phyloP scores from a whole-genome alignment of 2,113 vertebrate species.

The Salvelinus alpinus region DNA sequence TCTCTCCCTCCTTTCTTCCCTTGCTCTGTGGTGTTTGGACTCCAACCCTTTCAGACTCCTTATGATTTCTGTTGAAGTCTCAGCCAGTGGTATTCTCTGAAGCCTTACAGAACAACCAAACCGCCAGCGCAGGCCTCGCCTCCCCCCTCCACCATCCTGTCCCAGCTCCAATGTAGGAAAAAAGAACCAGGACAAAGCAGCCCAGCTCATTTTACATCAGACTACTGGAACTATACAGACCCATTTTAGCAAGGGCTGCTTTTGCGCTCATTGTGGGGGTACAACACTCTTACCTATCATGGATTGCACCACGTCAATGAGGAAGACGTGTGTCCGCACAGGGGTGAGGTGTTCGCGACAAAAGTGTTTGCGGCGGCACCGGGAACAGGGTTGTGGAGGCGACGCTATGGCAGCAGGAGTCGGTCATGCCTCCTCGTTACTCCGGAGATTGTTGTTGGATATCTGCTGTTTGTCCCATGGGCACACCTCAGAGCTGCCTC shows the following conservation, averaged over 20 bases:
- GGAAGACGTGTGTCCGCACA: neutral
- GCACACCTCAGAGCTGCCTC: neutral
- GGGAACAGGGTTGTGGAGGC: neutral
- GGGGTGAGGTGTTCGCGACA: neutral
- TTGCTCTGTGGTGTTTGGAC: constrained; percentile 45
- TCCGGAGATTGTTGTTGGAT: neutral
- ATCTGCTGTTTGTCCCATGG: neutral
- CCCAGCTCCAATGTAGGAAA: neutral
- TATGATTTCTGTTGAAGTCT: constrained; percentile 47
- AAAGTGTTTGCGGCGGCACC: neutral
- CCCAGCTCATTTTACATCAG: constrained; percentile 24
- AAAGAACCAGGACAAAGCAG: constrained; percentile 2
- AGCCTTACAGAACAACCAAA: constrained; percentile 38
- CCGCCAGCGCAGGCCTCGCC: constrained; percentile 20
- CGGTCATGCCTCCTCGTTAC: neutral
- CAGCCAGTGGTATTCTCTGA: constrained; percentile 49
- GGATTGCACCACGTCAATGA: neutral
- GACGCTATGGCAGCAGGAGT: neutral
- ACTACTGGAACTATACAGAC: neutral
- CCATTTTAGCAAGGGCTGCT: no score
- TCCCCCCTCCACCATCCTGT: neutral
- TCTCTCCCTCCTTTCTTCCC: constrained; percentile 11
- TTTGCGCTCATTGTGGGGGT: no score
- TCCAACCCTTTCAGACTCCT: constrained; percentile 38
- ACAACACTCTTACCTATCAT: neutral